A percentile compares a stretch with the other conserved stretches of the same genome.
Evolutionary conservation across 2,888 invertebrate genomes (phyloP).

Genomic region (Tromatobia lineatoria): DNA sequence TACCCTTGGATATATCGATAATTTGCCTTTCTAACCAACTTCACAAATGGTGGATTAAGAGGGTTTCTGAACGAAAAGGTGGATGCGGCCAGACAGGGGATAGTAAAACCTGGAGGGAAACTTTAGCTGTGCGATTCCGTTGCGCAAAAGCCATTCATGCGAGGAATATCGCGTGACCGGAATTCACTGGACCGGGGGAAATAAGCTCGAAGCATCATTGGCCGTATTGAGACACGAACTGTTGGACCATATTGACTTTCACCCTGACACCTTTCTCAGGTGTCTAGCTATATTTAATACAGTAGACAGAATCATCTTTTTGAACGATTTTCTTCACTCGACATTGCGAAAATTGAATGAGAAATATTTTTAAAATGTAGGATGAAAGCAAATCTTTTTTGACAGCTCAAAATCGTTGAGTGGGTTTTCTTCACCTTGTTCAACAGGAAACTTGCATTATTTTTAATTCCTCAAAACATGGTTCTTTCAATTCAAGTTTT

Average conservation of each 20-base stretch:
- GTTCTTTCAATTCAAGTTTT: too few relatives aligned
- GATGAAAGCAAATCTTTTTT: not conserved
- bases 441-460: too few relatives aligned
- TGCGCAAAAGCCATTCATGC: constrained; percentile 29
- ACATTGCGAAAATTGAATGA: not conserved
- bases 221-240: constrained; percentile 35
- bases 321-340: not conserved
- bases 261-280: not conserved
- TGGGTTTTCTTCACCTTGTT: too few relatives aligned
- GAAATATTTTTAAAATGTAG: not conserved
- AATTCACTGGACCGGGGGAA: constrained; percentile 20
- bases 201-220: constrained; percentile 19
- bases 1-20: too few relatives aligned
- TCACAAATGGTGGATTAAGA: not conserved
- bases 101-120: not conserved
- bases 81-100: not conserved
- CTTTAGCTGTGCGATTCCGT: constrained; percentile 33
- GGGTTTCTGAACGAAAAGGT: not conserved
- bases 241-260: constrained; percentile 41
- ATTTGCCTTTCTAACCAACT: not conserved
- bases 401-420: not conserved
- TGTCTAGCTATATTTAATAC: not conserved
- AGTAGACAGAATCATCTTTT: not conserved
- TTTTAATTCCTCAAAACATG: too few relatives aligned
- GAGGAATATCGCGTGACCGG: constrained; percentile 32